Conservation (phyloP, 2,888 invertebrate species). For the Metopia argyrocephala region DNA sequence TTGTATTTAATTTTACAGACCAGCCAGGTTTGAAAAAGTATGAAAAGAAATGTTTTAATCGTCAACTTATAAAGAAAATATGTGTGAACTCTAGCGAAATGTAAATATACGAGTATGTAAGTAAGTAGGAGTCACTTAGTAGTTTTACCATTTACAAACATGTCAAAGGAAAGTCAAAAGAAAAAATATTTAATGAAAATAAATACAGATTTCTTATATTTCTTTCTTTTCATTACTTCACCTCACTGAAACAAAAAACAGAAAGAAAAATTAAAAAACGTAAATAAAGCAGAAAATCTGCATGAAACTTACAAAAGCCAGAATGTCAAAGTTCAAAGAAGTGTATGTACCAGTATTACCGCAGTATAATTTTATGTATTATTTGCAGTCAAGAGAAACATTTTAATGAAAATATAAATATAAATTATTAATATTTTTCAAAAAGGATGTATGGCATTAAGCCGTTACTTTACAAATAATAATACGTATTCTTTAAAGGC, state of each 20-base stretch:
- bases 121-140: too few relatives aligned
- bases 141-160: too few relatives aligned
- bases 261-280: not conserved
- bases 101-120: too few relatives aligned
- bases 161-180: not conserved
- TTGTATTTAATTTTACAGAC: not conserved
- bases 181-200: constrained; percentile 15
- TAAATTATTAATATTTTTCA: not conserved
- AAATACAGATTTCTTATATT: constrained; percentile 2
- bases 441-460: not conserved
- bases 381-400: not conserved
- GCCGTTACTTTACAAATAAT: too few relatives aligned
- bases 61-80: too few relatives aligned
- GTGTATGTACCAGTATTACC: not conserved
- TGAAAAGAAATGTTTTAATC: too few relatives aligned
- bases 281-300: constrained; percentile 12
- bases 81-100: too few relatives aligned
- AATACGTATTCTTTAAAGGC: too few relatives aligned
- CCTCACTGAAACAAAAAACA: not conserved
- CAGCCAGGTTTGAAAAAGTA: not conserved
- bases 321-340: constrained; percentile 43
- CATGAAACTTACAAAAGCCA: not conserved
- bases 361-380: not conserved
- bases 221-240: not conserved
- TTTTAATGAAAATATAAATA: not conserved